Evolutionary conservation across 2,888 invertebrate species (phyloP).

Genomic region (Chloroclysta siterata): DNA sequence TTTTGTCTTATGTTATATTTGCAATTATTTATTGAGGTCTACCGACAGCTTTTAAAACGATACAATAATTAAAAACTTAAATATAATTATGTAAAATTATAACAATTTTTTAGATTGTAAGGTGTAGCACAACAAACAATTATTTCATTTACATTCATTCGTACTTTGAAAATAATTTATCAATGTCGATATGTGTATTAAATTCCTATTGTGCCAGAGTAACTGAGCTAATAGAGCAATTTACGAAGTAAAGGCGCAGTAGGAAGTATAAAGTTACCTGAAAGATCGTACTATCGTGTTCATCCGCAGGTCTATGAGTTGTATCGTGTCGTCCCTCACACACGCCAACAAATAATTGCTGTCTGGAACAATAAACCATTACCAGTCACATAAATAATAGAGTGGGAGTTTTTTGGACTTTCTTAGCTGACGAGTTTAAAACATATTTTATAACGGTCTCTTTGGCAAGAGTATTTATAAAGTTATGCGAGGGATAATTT

Average conservation of each 20-base stretch:
- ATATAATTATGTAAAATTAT: no score
- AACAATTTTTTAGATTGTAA: no score
- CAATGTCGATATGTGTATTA: slow-evolving; percentile 19
- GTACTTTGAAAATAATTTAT: slow-evolving; percentile 10
- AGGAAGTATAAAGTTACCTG: slow-evolving; percentile 84
- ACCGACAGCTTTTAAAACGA: neutral
- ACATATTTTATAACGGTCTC: slow-evolving; percentile 46
- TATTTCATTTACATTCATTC: no score
- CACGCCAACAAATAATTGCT: slow-evolving; percentile 95
- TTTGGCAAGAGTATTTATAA: slow-evolving; percentile 47
- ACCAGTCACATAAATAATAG: slow-evolving; percentile 38
- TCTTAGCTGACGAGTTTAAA: slow-evolving; percentile 16
- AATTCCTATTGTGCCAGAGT: slow-evolving; percentile 21
- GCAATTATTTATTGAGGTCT: no score
- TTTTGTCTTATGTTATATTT: neutral
- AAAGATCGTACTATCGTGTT: slow-evolving; percentile 96
- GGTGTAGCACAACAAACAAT: no score
- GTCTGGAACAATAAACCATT: slow-evolving; percentile 86
- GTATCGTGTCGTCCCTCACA: slow-evolving; percentile 97
- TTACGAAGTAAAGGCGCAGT: slow-evolving; percentile 16
- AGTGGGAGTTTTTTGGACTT: slow-evolving; percentile 30
- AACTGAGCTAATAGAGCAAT: slow-evolving; percentile 21
- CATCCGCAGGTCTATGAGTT: slow-evolving; percentile 97
- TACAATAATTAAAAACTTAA: neutral
- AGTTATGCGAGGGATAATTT: slow-evolving; percentile 53